Evolutionary conservation across 2,888 invertebrate species (phyloP), one percentile per base, ranked within the genome.

Genomic region (Danaus chrysippus): DNA sequence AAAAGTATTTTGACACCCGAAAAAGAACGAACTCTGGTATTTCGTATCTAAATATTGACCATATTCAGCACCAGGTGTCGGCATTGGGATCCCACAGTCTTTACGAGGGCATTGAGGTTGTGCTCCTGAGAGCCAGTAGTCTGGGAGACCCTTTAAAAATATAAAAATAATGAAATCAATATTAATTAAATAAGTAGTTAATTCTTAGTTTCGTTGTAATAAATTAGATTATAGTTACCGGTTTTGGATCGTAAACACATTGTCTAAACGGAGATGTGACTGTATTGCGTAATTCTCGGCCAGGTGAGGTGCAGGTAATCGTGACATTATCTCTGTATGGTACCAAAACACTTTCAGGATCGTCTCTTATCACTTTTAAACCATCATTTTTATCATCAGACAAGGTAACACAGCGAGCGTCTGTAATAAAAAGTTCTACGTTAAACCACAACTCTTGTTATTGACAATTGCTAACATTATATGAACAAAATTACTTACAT

Each of bases 1-100:
- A 79, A 98, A 99, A 0, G 98, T 98, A 69, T 98, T 97, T 87
- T 97, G 97, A 76, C 98, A 99, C 43, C 98, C 97, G 79, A 98
- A 98, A 92, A 96, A 97, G 91, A 98, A 98, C 3, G 96, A 97
- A 43, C 98, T 96, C 84, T 98, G 97, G 77, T 95, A 98, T 84
- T 95, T 95, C 0, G 98, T 97, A 77, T 98, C 97, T 12, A 94
- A 91, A 75, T 94, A 95, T 82, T 96, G 94, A 1, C 98, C 97
- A 76, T 98, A 98, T 81, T 97, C 97, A 1, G 98, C 98, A 23
- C 99, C 98, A 10, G 98, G 96, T 12, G 98, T 97, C 55, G 97
- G 95, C 82, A 96, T 94, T 12, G 98, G 98, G 10, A 93, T 86
- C n/a, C 98, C 98, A 77, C 99, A 99, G 76, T 98, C 96, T 59